Evolutionary conservation across 2,888 invertebrate genomes (phyloP), one percentile per base, ranked within the genome.

Genomic region (Prenolepis imparis): DNA sequence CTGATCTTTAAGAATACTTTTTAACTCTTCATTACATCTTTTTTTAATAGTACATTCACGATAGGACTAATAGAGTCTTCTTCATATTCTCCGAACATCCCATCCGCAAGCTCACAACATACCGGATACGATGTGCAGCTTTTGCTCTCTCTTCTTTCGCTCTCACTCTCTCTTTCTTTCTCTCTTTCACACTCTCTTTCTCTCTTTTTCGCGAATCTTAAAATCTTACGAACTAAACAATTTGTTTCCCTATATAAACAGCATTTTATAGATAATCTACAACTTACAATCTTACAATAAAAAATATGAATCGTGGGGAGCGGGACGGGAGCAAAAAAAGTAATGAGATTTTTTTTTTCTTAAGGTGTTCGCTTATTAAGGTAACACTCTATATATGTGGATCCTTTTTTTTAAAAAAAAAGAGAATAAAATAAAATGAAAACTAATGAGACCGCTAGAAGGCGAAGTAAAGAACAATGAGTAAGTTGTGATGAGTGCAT

Each of bases 201-300:
- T 70, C 84, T 85, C 86, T 84, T 12, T 61, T 74, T 84, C 80
- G 83, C 77, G 81, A 68, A 90, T 63, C 70, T 87, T 86, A 86
- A 83, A 88, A 84, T 78, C 88, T 90, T 90, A 90, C 73, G 52
- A 55, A 72, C 90, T 88, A 90, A 90, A 90, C 87, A 87, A 90
- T 85, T 88, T 84, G 83, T 89, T 87, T 87, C 24, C 77, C 88
- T 88, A 86, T 78, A 68, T 85, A 90, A 88, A 90, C 86, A 87
- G 74, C 86, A 73, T 88, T 77, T 82, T 85, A 72, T 86, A 77
- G 73, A 83, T 87, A 90, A 88, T 83, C 84, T 87, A 88, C 73
- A 66, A 57, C 87, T 87, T 90, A 90, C 83, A 24, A 83, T 78
- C 84, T 75, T 63, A 86, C 39, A 77, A 87, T 75, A 52, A 74